phyloP scores from a whole-genome alignment of 2,113 vertebrate genomes.

The Podocnemis expansa region DNA sequence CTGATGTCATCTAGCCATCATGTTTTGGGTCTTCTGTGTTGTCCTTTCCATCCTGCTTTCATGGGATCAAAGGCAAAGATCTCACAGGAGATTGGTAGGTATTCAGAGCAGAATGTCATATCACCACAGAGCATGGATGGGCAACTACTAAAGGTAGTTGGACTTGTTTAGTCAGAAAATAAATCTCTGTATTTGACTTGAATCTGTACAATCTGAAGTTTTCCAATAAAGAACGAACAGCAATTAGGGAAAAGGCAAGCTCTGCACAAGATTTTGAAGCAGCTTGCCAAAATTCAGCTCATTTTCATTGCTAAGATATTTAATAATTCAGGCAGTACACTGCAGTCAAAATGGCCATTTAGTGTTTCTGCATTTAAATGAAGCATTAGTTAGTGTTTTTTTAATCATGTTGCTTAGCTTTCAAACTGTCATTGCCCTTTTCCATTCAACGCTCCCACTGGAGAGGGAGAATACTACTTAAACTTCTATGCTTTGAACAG shows the following conservation, averaged over 20 bases:
- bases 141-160: not conserved
- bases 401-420: slow-evolving; percentile 15
- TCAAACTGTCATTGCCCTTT: slow-evolving; percentile 1
- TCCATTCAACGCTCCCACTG: not conserved
- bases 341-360: slow-evolving; percentile 46
- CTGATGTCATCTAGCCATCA: not conserved
- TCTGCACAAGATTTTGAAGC: slow-evolving; percentile 34
- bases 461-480: not conserved
- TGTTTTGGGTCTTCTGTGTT: not conserved
- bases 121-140: not conserved
- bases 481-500: not conserved
- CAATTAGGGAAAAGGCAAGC: slow-evolving; percentile 54
- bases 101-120: not conserved
- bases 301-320: slow-evolving; percentile 56
- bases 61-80: not conserved
- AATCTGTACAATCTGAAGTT: not conserved
- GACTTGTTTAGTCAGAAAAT: not conserved
- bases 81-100: not conserved
- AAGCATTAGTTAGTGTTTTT: slow-evolving; percentile 52
- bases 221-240: slow-evolving; percentile 27
- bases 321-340: slow-evolving; percentile 60
- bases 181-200: not conserved
- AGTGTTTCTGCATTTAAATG: slow-evolving; percentile 40
- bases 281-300: slow-evolving; percentile 46
- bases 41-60: not conserved